Evolutionary conservation across 2,888 invertebrate species (phyloP).

Genomic region (Liopterus haemorrhoidalis): DNA sequence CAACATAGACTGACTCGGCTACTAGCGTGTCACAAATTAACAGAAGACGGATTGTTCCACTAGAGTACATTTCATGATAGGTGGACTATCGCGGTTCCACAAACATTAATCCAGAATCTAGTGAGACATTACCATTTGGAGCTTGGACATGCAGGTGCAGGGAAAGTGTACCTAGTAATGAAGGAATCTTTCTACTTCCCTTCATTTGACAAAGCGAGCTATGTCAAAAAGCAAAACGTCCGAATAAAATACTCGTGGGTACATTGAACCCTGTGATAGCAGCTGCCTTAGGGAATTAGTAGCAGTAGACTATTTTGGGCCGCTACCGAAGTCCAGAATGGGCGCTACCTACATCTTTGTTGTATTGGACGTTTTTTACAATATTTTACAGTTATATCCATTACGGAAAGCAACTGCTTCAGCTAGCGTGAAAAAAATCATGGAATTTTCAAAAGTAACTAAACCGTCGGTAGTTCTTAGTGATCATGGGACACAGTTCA

Average conservation of each 20-base stretch:
- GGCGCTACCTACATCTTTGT: conserved; percentile 30
- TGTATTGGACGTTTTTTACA: conserved; percentile 30
- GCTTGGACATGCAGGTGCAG: conserved; percentile 23
- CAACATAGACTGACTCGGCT: too few relatives aligned
- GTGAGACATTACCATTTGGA: conserved; percentile 2
- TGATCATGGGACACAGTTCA: conserved; percentile 32
- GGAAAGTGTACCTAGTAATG: conserved; percentile 12
- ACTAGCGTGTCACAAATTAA: too few relatives aligned
- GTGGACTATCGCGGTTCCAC: neutral
- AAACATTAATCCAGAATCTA: neutral
- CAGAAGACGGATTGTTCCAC: too few relatives aligned
- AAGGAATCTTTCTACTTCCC: conserved; percentile 10
- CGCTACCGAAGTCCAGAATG: conserved; percentile 26
- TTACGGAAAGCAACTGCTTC: conserved; percentile 26
- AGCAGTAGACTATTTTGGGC: conserved; percentile 28
- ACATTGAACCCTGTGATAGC: conserved; percentile 16
- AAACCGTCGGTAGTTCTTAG: conserved; percentile 13
- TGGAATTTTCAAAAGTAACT: conserved; percentile 21
- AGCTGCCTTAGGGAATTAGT: conserved; percentile 25
- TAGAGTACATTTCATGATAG: too few relatives aligned
- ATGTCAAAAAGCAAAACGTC: conserved; percentile 25
- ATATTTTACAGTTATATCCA: conserved; percentile 31
- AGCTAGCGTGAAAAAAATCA: conserved; percentile 17
- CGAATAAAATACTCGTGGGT: conserved; percentile 2
- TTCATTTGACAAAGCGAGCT: conserved; percentile 22